These are phyloP conservation scores for Rissa tridactyla DNA, from an alignment of 2,113 vertebrate genomes.

Conservation along the genomic window DNA sequence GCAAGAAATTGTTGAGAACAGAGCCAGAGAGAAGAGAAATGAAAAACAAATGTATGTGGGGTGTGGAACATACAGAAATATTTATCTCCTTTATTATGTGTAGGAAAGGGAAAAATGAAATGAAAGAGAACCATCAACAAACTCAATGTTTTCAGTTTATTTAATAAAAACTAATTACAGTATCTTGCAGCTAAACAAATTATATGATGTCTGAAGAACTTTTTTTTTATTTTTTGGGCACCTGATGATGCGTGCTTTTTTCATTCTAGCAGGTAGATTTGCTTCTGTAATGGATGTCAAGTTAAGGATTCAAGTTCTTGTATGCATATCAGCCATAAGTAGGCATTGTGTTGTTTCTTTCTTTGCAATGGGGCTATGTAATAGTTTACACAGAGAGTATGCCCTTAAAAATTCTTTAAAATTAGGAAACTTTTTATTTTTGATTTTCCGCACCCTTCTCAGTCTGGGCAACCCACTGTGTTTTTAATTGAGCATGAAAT, in stretches of 20 bases:
- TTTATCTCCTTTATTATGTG: background rate
- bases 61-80: background rate
- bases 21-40: background rate
- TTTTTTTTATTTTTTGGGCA: background rate
- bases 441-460: background rate
- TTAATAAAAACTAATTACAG: background rate
- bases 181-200: background rate
- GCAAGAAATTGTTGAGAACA: background rate
- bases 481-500: slow-evolving; percentile 59
- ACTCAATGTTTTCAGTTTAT: background rate
- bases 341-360: background rate
- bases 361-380: background rate
- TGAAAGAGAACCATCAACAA: background rate
- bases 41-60: background rate
- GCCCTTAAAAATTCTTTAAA: background rate
- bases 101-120: background rate
- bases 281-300: background rate
- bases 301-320: background rate
- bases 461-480: background rate
- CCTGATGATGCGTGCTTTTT: background rate
- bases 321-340: background rate
- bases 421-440: background rate
- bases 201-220: background rate
- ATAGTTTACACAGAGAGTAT: background rate
- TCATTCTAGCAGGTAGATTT: background rate